A percentile compares a stretch with the other conserved stretches of the same genome.
Evolutionary conservation across 2,113 vertebrate species (phyloP).

Genomic region (Saimiri boliviensis): DNA sequence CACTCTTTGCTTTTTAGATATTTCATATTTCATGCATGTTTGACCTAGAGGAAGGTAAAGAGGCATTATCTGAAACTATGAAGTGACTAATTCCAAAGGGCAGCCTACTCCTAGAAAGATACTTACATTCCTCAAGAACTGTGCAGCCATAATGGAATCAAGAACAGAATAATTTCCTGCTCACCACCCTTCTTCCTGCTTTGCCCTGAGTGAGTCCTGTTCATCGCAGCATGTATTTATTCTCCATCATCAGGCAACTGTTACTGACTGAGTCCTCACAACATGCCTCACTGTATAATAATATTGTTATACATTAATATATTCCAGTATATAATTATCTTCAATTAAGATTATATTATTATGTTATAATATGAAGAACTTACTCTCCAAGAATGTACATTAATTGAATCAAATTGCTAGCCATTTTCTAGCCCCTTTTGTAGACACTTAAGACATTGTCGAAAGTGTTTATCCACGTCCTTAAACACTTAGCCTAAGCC

Average conservation of each 20-base stretch:
- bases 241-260: not conserved
- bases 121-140: not conserved
- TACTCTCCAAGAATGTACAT: not conserved
- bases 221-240: not conserved
- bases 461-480: not conserved
- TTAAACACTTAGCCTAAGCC: rapidly evolving
- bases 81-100: not conserved
- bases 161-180: not conserved
- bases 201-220: not conserved
- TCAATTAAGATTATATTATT: not conserved
- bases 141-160: not conserved
- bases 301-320: not conserved
- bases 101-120: not conserved
- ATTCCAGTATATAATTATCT: not conserved
- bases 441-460: not conserved
- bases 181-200: rapidly evolving
- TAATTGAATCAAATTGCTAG: not conserved
- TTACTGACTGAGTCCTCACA: not conserved
- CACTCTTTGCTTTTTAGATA: not conserved
- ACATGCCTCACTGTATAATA: not conserved
- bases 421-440: not conserved
- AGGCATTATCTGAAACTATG: not conserved
- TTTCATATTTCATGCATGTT: not conserved
- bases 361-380: not conserved
- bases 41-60: not conserved